Base-by-base conservation (phyloP, 2,888 invertebrate genomes). In the Hoplodrina ambigua region DNA sequence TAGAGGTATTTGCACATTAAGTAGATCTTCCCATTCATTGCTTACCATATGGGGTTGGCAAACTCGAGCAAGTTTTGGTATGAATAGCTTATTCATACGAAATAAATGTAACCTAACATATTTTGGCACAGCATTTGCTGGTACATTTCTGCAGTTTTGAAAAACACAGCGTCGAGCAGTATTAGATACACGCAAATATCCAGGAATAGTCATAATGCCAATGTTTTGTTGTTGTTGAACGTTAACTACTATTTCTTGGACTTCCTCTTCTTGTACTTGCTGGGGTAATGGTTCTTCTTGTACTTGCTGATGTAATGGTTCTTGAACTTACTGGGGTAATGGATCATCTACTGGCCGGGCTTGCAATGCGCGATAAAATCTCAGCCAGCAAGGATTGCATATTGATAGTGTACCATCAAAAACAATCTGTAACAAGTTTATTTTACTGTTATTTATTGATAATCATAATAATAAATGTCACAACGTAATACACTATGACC, bases 21-120 rank as follows among this genome's bases (percentile, higher is more conserved):
- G 20, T 5, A 46, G 46, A 5, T 64, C 64, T 60, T 65, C 49
- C 56, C 59, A 65, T 20, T 46, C 41, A 37, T 50, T 65, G 33
- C 33, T 49, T 44, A 55, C 6, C 52, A 65, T 50, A 65, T 70
- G 70, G 8, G 41, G 49, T n/a, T 64, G 54, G 49, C 70, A 70
- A n/a, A 64, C 58, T 54, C 70, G 50, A 25, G 64, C 59, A 50
- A 50, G 50, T 62, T 49, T 17, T 25, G 69, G 56, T 50, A 69
- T 57, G 44, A 5, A 46, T 46, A 46, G 6, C 4, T 46, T 46
- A 5, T 46, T 4, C 4, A 5, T 46, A 5, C 6, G 46, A 4
- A 46, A 46, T 5, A 46, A 5, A 46, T 46, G 6, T 4, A 46
- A 46, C 17, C 6, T 46, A 5, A 5, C 46, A 5, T 46, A 46